These are phyloP conservation scores for Cricetomys ansorgei DNA, from an alignment of 2,113 vertebrate genomes.

Conservation along the genomic window DNA sequence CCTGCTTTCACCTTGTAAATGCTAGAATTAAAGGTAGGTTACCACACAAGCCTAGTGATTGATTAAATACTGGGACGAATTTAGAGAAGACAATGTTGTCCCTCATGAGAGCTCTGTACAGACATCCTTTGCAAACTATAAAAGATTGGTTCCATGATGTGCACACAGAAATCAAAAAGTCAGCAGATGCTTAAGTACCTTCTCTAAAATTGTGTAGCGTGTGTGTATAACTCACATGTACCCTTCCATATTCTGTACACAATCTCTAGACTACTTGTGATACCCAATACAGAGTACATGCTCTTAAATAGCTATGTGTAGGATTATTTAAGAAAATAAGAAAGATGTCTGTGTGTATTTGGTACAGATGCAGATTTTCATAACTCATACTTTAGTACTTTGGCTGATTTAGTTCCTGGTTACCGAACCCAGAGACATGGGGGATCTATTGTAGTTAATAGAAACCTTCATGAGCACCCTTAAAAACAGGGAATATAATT, in stretches of 20 bases:
- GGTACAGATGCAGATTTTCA: not conserved
- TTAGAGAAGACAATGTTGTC: not conserved
- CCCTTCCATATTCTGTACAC: not conserved
- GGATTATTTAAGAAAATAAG: not conserved
- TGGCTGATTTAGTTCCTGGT: not conserved
- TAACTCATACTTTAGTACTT: not conserved
- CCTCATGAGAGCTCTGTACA: not conserved
- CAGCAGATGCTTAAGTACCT: not conserved
- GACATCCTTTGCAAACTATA: not conserved
- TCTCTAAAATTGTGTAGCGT: not conserved
- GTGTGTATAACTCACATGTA: not conserved
- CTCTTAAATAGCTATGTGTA: not conserved
- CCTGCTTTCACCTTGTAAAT: not conserved
- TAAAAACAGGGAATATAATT: not conserved
- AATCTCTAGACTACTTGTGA: not conserved
- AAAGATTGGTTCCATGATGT: not conserved
- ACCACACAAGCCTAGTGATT: not conserved
- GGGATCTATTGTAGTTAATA: not conserved
- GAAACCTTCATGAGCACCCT: not conserved
- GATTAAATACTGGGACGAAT: not conserved
- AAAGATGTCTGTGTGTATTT: not conserved
- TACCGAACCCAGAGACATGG: not conserved
- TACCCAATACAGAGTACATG: not conserved
- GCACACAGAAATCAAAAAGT: not conserved
- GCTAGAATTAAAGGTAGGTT: not conserved